Conservation (phyloP, 2,888 invertebrate species). For the Epinotia bilunana region DNA sequence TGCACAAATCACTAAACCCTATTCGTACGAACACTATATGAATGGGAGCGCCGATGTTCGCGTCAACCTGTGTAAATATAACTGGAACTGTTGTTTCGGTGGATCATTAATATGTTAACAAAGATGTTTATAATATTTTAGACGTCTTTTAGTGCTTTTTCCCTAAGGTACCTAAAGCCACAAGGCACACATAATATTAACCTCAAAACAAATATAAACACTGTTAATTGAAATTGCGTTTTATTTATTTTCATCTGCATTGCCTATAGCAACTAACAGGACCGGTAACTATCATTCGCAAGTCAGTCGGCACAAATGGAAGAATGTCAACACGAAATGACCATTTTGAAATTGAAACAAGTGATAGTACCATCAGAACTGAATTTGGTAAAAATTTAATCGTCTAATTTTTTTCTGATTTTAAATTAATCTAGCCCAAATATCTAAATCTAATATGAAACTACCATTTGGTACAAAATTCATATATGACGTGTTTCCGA, state of each 20-base stretch:
- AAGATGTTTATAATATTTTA: conserved; percentile 76
- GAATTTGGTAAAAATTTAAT: no score
- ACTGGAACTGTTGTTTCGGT: conserved; percentile 66
- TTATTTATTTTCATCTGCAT: conserved; percentile 51
- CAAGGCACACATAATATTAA: conserved; percentile 80
- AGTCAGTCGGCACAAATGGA: no score
- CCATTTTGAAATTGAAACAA: no score
- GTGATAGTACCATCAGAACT: no score
- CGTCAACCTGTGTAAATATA: conserved; percentile 55
- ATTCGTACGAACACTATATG: conserved; percentile 35
- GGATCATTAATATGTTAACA: conserved; percentile 66
- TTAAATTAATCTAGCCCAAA: no score
- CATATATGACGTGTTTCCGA: no score
- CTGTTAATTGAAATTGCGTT: conserved; percentile 76
- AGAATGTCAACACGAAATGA: no score
- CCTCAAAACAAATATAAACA: conserved; percentile 83
- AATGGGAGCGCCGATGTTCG: conserved; percentile 6
- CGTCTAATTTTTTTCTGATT: no score
- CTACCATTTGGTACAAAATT: no score
- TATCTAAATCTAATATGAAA: no score
- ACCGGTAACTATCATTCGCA: no score
- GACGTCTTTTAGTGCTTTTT: conserved; percentile 77
- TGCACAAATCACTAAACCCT: conserved; percentile 67
- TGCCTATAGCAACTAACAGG: not conserved
- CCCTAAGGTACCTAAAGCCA: conserved; percentile 77